Percentiles rank a stretch among this genome's conserved stretches.
Evolutionary conservation across 2,888 invertebrate genomes (phyloP).

Genomic region (Plebejus melissa): DNA sequence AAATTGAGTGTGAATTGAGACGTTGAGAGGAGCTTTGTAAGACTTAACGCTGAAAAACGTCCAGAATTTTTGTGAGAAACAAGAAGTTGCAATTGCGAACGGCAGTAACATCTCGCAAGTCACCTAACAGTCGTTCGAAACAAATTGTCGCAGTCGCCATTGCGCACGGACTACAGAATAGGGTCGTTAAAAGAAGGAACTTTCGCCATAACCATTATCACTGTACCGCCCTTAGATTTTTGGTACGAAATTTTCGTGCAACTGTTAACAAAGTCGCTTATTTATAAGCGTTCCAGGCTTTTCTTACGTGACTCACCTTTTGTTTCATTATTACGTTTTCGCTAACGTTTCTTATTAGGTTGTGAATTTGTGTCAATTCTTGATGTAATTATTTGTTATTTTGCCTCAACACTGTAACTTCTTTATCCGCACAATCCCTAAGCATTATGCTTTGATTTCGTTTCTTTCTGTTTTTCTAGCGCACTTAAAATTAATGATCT

Average conservation of each 20-base stretch:
- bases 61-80: conserved; percentile 41
- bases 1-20: neutral
- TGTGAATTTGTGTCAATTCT: conserved; percentile 15
- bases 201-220: conserved; percentile 74
- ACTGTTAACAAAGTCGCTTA: conserved; percentile 33
- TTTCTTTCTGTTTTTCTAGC: neutral
- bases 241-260: conserved; percentile 37
- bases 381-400: conserved; percentile 11
- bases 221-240: conserved; percentile 55
- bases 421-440: neutral
- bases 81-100: conserved; percentile 42
- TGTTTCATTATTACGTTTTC: conserved; percentile 33
- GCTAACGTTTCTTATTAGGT: conserved; percentile 21
- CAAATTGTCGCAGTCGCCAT: conserved; percentile 52
- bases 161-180: conserved; percentile 46
- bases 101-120: conserved; percentile 48
- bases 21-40: neutral
- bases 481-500: neutral
- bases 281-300: conserved; percentile 34
- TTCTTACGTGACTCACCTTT: conserved; percentile 33
- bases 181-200: conserved; percentile 58
- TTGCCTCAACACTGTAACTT: neutral
- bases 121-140: conserved; percentile 49
- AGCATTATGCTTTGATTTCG: neutral
- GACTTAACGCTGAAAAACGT: conserved; percentile 28